Evolutionary conservation across 2,797 vertebrate species (phyloP), one percentile per base, ranked within the genome.

Genomic region (Eidolon dupreanum): DNA sequence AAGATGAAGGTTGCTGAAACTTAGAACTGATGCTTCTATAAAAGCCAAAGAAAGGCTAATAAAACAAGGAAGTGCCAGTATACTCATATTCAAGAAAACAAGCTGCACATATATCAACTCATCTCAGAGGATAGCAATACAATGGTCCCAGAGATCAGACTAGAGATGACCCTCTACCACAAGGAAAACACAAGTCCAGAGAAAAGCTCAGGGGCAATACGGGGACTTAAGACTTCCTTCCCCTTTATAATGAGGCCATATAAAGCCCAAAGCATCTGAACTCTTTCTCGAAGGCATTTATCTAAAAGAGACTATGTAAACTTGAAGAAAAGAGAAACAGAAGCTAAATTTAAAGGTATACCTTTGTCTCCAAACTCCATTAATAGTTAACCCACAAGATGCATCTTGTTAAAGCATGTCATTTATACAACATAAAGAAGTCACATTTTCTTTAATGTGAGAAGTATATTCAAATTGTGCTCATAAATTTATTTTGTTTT

Each of bases 361-460:
- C 12, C 11, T 75, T 79, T 79, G 24, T 51, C 31, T 10, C 41
- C 24, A 81, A 41, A 38, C 3, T 0, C n/a, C 4, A 36, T 6
- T 55, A 51, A 17, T 3, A 49, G 19, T 28, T 84, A 61, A 55
- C 26, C 26, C 8, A 57, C 2, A 57, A 13, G 22, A n/a, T 46
- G 26, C 31, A 5, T 81, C 46, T 49, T 17, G 8, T 51, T 31
- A 41, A 90, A 90, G 17, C 0, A 7, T 20, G 16, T n/a, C 36
- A 71, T 71, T 59, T 24, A 65, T 53, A 59, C 12, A 75, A 94
- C 87, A 65, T n/a, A 71, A 78, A 38, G 20, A 90, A 41, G n/a
- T 63, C 8, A 7, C 2, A 36, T 36, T 51, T 88, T 63, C 36
- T 89, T 85, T 84, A 46, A 59, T 28, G 38, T 73, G 19, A 92